These are phyloP conservation scores for Pteropus rufus DNA, from an alignment of 2,797 vertebrate genomes.

Conservation along the genomic window DNA sequence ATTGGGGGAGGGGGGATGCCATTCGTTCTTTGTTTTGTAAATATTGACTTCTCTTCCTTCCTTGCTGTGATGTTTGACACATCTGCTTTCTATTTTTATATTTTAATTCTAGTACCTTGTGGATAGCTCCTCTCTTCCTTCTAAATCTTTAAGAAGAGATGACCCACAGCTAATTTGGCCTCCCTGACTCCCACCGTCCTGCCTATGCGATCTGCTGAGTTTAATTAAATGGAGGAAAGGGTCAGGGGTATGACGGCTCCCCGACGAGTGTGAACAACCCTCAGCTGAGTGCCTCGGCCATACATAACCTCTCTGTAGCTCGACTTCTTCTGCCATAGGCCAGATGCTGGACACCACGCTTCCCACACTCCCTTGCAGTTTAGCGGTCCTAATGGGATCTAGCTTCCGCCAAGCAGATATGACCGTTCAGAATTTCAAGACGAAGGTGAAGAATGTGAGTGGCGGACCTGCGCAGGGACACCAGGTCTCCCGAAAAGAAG, in stretches of 20 bases:
- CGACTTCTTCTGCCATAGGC: neutral
- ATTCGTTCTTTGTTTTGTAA: constrained; percentile 46
- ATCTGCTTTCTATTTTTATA: constrained; percentile 58
- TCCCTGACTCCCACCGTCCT: neutral
- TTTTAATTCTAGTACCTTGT: neutral
- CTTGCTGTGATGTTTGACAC: neutral
- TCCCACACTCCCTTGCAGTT: constrained; percentile 2
- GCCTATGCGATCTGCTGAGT: neutral
- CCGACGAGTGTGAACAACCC: neutral
- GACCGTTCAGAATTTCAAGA: neutral
- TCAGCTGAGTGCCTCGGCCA: neutral
- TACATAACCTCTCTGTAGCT: neutral
- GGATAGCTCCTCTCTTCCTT: neutral
- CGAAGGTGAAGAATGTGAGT: neutral
- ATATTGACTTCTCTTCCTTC: constrained; percentile 39
- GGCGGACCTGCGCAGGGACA: neutral
- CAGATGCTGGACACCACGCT: neutral
- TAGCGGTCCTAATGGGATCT: neutral
- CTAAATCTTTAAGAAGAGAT: constrained; percentile 26
- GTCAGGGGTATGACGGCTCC: neutral
- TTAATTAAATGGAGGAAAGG: neutral
- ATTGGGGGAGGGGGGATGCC: neutral
- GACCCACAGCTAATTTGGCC: neutral
- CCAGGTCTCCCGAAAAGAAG: neutral
- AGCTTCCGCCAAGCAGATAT: neutral